phyloP scores from a whole-genome alignment of 2,113 vertebrate genomes.

The Cyprinodon tularosa region DNA sequence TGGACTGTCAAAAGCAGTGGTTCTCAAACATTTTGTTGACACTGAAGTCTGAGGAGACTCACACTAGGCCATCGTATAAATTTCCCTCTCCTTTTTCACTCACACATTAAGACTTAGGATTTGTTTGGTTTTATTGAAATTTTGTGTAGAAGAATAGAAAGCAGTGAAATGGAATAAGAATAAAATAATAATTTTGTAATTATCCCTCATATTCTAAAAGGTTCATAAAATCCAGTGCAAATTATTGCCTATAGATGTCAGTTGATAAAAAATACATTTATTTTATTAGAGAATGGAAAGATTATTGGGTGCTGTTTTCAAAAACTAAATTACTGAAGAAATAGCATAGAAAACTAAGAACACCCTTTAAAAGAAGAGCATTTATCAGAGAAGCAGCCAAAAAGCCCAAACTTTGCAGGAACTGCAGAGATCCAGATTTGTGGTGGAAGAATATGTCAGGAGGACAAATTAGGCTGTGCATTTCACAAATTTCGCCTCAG shows the following conservation, averaged over 20 bases:
- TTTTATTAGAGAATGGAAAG: neutral
- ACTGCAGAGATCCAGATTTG: neutral
- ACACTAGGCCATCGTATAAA: conserved; percentile 16
- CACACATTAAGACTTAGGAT: conserved; percentile 1
- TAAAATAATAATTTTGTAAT: neutral
- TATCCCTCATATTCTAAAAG: neutral
- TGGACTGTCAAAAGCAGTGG: conserved; percentile 50
- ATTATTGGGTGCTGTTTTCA: neutral
- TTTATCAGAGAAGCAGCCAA: neutral
- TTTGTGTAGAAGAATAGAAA: neutral
- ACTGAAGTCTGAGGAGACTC: conserved; percentile 33
- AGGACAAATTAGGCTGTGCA: neutral
- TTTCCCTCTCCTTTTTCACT: conserved; percentile 1
- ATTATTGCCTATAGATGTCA: neutral
- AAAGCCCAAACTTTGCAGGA: neutral
- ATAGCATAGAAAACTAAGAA: neutral
- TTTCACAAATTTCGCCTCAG: neutral
- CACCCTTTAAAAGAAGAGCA: neutral
- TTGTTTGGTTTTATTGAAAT: neutral
- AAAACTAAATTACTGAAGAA: neutral
- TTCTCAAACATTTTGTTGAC: conserved; percentile 60
- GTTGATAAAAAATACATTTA: neutral
- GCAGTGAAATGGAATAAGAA: neutral
- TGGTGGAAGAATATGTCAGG: neutral
- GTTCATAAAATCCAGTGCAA: neutral